phyloP scores from a whole-genome alignment of 2,113 vertebrate species.

The Toxotes chatareus region DNA sequence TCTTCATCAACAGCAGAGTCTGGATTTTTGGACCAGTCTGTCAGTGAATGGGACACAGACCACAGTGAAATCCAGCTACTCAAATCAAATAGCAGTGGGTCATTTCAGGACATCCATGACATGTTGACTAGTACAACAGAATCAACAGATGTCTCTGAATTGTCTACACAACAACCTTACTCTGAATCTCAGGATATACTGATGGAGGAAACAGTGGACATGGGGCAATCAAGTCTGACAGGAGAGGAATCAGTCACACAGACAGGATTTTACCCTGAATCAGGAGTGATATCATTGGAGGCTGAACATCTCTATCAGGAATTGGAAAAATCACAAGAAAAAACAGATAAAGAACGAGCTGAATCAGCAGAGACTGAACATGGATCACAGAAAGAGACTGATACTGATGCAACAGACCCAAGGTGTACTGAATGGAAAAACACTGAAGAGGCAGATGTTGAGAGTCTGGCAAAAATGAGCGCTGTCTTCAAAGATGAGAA shows the following conservation, averaged over 20 bases:
- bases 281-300: neutral
- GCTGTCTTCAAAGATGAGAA: neutral
- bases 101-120: conserved; percentile 9
- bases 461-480: neutral
- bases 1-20: conserved; percentile 45
- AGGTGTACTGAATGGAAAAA: neutral
- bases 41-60: neutral
- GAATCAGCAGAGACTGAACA: neutral
- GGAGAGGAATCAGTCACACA: neutral
- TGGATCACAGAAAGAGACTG: neutral
- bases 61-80: conserved; percentile 9
- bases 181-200: conserved; percentile 6
- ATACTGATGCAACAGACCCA: neutral
- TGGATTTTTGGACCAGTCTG: conserved; percentile 43
- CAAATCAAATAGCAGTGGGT: neutral
- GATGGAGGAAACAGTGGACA: neutral
- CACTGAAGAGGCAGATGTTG: neutral
- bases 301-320: neutral
- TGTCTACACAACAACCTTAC: neutral
- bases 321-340: neutral
- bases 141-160: conserved; percentile 3
- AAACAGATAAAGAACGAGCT: neutral
- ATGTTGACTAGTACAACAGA: neutral
- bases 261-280: conserved; percentile 3
- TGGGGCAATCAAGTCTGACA: neutral